A percentile compares a stretch with the other conserved stretches of the same genome.
These are phyloP conservation scores for Amblyjoppa fuscipennis DNA, from an alignment of 2,888 invertebrate genomes.

Conservation along the genomic window DNA sequence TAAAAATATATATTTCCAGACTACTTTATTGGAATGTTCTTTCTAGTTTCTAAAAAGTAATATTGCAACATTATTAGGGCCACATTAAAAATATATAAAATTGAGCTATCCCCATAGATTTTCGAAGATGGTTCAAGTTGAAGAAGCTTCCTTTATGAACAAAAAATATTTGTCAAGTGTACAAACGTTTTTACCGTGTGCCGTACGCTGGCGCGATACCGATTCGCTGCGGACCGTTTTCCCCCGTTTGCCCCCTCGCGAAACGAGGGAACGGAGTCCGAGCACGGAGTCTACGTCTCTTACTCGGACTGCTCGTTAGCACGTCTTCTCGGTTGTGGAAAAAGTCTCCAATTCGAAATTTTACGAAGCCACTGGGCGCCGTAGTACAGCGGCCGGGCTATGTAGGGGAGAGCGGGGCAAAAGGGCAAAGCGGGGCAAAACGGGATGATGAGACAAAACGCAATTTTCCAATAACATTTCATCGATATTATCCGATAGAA, in stretches of 20 bases:
- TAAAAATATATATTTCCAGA: too few relatives aligned
- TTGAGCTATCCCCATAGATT: too few relatives aligned
- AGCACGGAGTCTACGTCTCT: slow-evolving; percentile 10
- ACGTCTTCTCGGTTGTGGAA: slow-evolving; percentile 37
- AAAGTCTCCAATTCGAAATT: slow-evolving; percentile 52
- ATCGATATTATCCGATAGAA: too few relatives aligned
- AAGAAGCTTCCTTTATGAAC: too few relatives aligned
- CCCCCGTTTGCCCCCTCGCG: slow-evolving; percentile 10
- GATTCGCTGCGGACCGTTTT: slow-evolving; percentile 9
- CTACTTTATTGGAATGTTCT: too few relatives aligned
- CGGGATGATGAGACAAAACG: too few relatives aligned
- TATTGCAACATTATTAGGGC: too few relatives aligned
- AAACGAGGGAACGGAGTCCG: slow-evolving; percentile 16
- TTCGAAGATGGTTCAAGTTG: too few relatives aligned
- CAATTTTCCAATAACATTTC: too few relatives aligned
- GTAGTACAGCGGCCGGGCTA: not conserved
- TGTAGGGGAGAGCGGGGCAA: not conserved
- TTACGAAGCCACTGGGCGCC: slow-evolving; percentile 39
- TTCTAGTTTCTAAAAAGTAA: too few relatives aligned
- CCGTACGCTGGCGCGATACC: slow-evolving; percentile 21
- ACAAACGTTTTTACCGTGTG: not conserved
- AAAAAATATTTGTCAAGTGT: not conserved
- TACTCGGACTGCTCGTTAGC: slow-evolving; percentile 33
- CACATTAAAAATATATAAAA: too few relatives aligned
- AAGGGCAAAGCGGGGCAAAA: too few relatives aligned